Evolutionary conservation across 2,113 vertebrate genomes (phyloP).

Genomic region (Psephotus haematonotus): DNA sequence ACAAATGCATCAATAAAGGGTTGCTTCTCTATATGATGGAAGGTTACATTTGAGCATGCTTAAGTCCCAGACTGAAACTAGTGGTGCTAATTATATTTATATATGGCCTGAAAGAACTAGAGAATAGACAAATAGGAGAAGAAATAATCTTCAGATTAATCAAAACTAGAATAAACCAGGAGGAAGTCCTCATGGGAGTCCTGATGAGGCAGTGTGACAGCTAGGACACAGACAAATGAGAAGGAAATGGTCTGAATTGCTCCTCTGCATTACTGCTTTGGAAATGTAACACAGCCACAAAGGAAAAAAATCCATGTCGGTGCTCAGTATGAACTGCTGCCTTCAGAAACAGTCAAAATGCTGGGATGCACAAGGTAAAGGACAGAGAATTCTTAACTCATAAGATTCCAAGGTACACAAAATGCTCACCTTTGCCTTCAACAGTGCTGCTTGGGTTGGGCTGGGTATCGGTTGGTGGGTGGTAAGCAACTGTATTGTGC

Average conservation of each 20-base stretch:
- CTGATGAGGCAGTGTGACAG: background rate
- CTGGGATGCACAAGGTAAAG: background rate
- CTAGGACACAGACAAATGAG: background rate
- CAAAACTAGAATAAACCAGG: background rate
- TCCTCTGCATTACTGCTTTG: background rate
- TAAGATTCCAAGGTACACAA: background rate
- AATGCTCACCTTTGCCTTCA: background rate
- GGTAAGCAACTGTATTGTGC: background rate
- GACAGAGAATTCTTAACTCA: background rate
- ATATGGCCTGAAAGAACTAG: background rate
- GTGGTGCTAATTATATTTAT: background rate
- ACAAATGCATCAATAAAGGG: background rate
- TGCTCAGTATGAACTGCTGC: background rate
- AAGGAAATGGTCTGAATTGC: background rate
- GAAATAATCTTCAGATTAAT: background rate
- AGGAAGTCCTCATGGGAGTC: background rate
- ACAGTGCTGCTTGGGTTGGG: background rate
- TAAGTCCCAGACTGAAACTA: background rate
- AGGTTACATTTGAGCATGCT: background rate
- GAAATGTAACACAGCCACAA: background rate
- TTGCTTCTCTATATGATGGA: background rate
- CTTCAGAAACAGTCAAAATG: background rate
- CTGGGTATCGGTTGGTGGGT: background rate
- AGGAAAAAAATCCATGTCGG: rapidly evolving
- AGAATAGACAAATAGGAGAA: background rate